Conservation (phyloP, 2,797 vertebrate genomes). For the Trachurus trachurus region DNA sequence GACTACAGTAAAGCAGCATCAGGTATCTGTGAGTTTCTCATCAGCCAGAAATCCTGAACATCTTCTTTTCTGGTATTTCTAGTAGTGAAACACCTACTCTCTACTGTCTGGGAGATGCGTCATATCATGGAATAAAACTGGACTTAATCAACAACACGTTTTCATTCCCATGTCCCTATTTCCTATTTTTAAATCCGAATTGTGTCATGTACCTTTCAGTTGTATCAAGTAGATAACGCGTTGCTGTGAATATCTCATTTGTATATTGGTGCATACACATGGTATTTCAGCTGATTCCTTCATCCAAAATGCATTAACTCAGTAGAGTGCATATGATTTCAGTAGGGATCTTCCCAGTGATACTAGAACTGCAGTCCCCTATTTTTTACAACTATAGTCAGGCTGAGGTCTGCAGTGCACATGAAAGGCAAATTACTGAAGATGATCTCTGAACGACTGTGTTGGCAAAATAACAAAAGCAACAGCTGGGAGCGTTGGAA, state of each 20-base stretch:
- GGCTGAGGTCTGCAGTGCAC: background rate
- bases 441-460: background rate
- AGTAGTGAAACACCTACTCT: background rate
- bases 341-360: background rate
- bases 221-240: background rate
- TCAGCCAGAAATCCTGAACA: no score
- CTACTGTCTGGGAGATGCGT: background rate
- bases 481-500: conserved; percentile 5
- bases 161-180: background rate
- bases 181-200: no score
- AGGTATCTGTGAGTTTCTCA: conserved; percentile 17
- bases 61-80: conserved; percentile 1
- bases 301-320: background rate
- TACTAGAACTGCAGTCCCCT: conserved; percentile 2
- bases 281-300: background rate
- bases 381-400: conserved; percentile 3
- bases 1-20: conserved; percentile 26
- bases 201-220: background rate
- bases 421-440: conserved; percentile 12
- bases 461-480: conserved; percentile 9
- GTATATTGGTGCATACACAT: background rate
- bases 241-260: background rate
- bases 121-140: background rate
- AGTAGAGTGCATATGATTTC: background rate
- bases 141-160: background rate